These are phyloP conservation scores for Baronia brevicornis DNA, from an alignment of 2,888 invertebrate genomes.

Conservation along the genomic window DNA sequence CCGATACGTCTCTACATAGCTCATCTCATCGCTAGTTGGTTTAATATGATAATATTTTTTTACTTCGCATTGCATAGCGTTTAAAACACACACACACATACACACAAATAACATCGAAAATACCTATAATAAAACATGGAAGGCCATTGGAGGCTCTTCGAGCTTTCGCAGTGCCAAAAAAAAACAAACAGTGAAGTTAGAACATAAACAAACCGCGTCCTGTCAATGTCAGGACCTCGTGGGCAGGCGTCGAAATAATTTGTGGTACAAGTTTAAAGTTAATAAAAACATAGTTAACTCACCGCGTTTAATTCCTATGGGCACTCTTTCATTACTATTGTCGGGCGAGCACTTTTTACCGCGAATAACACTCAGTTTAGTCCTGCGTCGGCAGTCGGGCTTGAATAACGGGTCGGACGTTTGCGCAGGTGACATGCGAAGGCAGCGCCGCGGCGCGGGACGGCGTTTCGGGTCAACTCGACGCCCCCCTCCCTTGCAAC, in stretches of 20 bases:
- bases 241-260: constrained; percentile 20
- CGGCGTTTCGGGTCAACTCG: constrained; percentile 42
- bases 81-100: background rate
- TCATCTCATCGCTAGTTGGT: no score
- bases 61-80: constrained; percentile 7
- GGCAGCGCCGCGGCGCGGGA: constrained; percentile 59
- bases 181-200: constrained; percentile 19
- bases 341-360: constrained; percentile 8
- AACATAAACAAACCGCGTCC: constrained; percentile 46
- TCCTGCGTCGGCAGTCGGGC: constrained; percentile 22
- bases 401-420: constrained; percentile 28
- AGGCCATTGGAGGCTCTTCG: no score
- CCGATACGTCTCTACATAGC: no score
- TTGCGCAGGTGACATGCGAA: constrained; percentile 41
- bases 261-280: background rate
- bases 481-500: constrained; percentile 28
- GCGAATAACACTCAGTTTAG: constrained; percentile 18
- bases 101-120: background rate
- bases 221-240: constrained; percentile 47
- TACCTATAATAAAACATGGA: background rate
- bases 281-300: constrained; percentile 13
- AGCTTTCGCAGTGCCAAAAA: constrained; percentile 14
- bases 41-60: no score
- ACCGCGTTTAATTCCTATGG: constrained; percentile 17
- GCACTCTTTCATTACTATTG: constrained; percentile 10